Conservation (phyloP, 2,888 invertebrate genomes). For the Troilus luridus region DNA sequence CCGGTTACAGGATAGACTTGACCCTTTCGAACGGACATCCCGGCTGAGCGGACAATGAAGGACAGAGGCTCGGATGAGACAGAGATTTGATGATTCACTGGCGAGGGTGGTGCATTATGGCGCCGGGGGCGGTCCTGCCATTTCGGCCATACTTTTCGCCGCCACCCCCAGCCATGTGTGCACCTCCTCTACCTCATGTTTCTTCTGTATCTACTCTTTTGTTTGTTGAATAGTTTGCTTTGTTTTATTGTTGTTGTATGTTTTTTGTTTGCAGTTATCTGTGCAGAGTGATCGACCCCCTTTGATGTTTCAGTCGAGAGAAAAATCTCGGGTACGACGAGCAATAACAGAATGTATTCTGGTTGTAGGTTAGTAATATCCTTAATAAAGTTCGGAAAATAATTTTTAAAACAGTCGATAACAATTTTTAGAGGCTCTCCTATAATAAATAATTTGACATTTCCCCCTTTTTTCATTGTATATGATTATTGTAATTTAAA, state of each 20-base stretch:
- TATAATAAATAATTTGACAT: no score
- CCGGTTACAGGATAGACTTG: not conserved
- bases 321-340: not conserved
- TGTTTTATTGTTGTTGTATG: not conserved
- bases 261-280: not conserved
- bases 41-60: not conserved
- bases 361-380: no score
- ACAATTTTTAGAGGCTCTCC: no score
- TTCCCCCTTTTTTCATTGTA: no score
- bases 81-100: constrained; percentile 33
- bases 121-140: constrained; percentile 41
- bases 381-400: no score
- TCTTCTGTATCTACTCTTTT: not conserved
- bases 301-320: not conserved
- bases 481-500: no score
- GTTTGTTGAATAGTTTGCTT: not conserved
- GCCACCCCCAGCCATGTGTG: constrained; percentile 49
- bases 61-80: not conserved
- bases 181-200: not conserved
- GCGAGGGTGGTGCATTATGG: constrained; percentile 35
- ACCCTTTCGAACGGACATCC: not conserved
- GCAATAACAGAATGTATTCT: not conserved
- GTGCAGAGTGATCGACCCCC: not conserved
- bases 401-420: no score
- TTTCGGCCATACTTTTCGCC: constrained; percentile 26